phyloP scores from a whole-genome alignment of 1,140 invertebrate species.

The Leptopilina clavipes region DNA sequence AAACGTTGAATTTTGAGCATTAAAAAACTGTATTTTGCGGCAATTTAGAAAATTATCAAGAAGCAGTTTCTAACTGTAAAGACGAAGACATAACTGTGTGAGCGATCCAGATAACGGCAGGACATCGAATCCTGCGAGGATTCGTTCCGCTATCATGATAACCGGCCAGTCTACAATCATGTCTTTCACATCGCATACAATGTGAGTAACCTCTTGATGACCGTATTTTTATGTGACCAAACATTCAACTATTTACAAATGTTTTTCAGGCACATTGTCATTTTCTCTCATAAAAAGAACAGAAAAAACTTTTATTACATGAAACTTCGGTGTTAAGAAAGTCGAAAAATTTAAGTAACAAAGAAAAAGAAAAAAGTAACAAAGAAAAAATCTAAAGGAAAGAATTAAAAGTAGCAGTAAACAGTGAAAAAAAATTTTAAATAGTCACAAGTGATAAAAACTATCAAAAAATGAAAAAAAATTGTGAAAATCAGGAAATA shows the following conservation, averaged over 20 bases:
- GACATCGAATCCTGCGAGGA: slow-evolving; percentile 57
- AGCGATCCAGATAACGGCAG: slow-evolving; percentile 47
- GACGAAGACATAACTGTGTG: slow-evolving; percentile 54
- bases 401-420: too few species aligned
- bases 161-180: slow-evolving; percentile 41
- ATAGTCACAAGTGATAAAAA: too few species aligned
- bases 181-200: slow-evolving; percentile 47
- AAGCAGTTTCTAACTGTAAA: slow-evolving; percentile 65
- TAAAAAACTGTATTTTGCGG: slow-evolving; percentile 10
- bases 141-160: slow-evolving; percentile 65
- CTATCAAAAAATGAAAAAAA: too few species aligned
- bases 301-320: too few species aligned
- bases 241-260: slow-evolving; percentile 47
- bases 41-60: slow-evolving; percentile 9
- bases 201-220: slow-evolving; percentile 45
- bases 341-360: too few species aligned
- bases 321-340: too few species aligned
- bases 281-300: background rate
- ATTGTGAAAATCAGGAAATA: too few species aligned
- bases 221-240: slow-evolving; percentile 41
- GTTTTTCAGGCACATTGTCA: slow-evolving; percentile 37
- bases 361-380: too few species aligned
- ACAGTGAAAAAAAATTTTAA: too few species aligned
- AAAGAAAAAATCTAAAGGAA: too few species aligned
- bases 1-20: background rate